A percentile compares a stretch with the other conserved stretches of the same genome.
Evolutionary conservation across 1,140 invertebrate genomes (phyloP).

Genomic region (Dendrolimus kikuchii): DNA sequence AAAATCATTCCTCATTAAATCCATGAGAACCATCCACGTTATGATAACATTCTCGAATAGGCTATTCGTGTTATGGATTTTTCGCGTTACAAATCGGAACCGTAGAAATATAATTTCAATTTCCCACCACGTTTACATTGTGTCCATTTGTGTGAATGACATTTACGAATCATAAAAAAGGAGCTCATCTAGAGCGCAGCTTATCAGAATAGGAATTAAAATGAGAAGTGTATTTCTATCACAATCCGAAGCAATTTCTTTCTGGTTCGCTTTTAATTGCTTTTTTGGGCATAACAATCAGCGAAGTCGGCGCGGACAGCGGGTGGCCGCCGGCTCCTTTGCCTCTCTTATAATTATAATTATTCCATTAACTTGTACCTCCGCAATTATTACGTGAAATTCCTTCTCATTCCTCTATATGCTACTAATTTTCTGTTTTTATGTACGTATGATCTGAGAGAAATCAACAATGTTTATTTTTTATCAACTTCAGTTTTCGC

Average conservation of each 20-base stretch:
- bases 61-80: slow-evolving; percentile 4
- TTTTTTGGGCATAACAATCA: slow-evolving; percentile 62
- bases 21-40: too few species aligned
- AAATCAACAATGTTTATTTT: slow-evolving; percentile 2
- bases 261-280: slow-evolving; percentile 55
- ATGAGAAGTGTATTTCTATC: slow-evolving; percentile 19
- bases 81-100: slow-evolving; percentile 19
- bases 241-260: slow-evolving; percentile 47
- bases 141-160: slow-evolving; percentile 22
- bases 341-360: slow-evolving; percentile 59
- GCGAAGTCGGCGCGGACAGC: slow-evolving; percentile 40
- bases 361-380: slow-evolving; percentile 63
- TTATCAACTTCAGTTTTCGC: background rate
- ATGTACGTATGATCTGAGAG: slow-evolving; percentile 10
- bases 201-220: slow-evolving; percentile 24
- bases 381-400: slow-evolving; percentile 55
- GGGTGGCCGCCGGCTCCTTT: slow-evolving; percentile 59
- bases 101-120: slow-evolving; percentile 22
- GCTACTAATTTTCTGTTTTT: slow-evolving; percentile 33
- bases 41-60: slow-evolving; percentile 3
- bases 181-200: slow-evolving; percentile 15
- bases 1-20: background rate
- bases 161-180: slow-evolving; percentile 30
- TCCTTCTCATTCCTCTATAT: slow-evolving; percentile 36
- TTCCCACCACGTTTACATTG: slow-evolving; percentile 25